Conservation (phyloP, 1,140 invertebrate genomes). For the Nasonia giraulti region DNA sequence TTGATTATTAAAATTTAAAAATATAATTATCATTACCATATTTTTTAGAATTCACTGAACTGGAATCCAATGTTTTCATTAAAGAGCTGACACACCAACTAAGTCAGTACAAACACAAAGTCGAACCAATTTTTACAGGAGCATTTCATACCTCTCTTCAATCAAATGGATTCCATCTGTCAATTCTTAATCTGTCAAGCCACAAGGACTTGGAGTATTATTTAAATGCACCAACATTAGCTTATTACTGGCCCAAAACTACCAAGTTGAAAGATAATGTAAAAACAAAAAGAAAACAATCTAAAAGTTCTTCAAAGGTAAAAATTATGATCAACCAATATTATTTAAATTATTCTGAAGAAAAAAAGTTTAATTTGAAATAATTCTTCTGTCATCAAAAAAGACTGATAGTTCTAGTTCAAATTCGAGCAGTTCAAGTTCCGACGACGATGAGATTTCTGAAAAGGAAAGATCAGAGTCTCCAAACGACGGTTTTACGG, state of each 20-base stretch:
- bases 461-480: not conserved
- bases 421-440: not conserved
- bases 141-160: slow-evolving; percentile 79
- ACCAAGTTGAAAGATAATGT: slow-evolving; percentile 43
- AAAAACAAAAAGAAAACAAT: not conserved
- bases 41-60: slow-evolving; percentile 76
- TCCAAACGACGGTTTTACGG: not conserved
- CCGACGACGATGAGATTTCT: not conserved
- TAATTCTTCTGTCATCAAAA: not conserved
- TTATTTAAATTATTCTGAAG: not conserved
- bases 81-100: slow-evolving; percentile 76
- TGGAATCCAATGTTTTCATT: slow-evolving; percentile 79
- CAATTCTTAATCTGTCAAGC: slow-evolving; percentile 74
- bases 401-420: not conserved
- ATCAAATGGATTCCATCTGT: slow-evolving; percentile 79
- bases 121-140: slow-evolving; percentile 77
- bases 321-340: not conserved
- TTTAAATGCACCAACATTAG: slow-evolving; percentile 71
- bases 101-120: slow-evolving; percentile 63
- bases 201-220: slow-evolving; percentile 64
- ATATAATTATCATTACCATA: slow-evolving; percentile 7
- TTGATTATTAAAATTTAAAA: not conserved
- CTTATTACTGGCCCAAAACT: slow-evolving; percentile 68
- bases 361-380: not conserved
- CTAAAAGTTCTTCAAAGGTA: slow-evolving; percentile 12